phyloP scores from a whole-genome alignment of 2,113 vertebrate species.

The Notothenia coriiceps region DNA sequence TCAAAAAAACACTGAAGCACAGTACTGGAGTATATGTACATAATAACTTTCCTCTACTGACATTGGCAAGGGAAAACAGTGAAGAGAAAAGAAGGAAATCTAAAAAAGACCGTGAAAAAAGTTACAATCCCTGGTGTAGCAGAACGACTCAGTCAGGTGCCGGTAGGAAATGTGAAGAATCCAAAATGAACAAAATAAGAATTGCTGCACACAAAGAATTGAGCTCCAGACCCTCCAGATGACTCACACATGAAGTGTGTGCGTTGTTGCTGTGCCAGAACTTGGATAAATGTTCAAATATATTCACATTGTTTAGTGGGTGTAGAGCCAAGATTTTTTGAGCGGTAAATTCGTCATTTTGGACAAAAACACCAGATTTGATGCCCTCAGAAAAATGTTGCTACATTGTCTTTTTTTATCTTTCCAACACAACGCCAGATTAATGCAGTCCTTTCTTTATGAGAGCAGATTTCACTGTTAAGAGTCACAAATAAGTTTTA shows the following conservation, averaged over 20 bases:
- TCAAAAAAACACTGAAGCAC: not conserved
- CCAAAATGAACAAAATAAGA: conserved; percentile 9
- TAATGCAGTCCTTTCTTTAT: conserved; percentile 21
- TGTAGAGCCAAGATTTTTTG: conserved; percentile 9
- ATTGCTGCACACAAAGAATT: not conserved
- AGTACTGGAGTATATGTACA: not conserved
- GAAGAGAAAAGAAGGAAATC: conserved; percentile 5
- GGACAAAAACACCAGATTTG: not conserved
- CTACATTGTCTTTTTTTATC: not conserved
- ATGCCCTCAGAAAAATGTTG: not conserved
- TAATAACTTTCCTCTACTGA: conserved; percentile 5
- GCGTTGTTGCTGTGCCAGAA: not conserved
- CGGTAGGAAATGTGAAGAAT: conserved; percentile 18
- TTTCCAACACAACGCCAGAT: not conserved
- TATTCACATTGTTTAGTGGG: not conserved
- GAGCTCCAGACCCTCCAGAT: conserved; percentile 15
- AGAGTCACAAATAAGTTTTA: not conserved
- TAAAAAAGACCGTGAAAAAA: conserved; percentile 16
- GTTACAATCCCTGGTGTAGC: not conserved
- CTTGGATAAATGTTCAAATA: conserved; percentile 21
- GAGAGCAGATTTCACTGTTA: not conserved
- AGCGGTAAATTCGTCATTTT: conserved; percentile 6
- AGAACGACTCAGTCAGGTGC: conserved; percentile 21
- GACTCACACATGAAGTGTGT: conserved; percentile 12
- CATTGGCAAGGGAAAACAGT: not conserved